Evolutionary conservation across 2,888 invertebrate genomes (phyloP), one percentile per base, ranked within the genome.

Genomic region (Archaeoteleia sp.): DNA sequence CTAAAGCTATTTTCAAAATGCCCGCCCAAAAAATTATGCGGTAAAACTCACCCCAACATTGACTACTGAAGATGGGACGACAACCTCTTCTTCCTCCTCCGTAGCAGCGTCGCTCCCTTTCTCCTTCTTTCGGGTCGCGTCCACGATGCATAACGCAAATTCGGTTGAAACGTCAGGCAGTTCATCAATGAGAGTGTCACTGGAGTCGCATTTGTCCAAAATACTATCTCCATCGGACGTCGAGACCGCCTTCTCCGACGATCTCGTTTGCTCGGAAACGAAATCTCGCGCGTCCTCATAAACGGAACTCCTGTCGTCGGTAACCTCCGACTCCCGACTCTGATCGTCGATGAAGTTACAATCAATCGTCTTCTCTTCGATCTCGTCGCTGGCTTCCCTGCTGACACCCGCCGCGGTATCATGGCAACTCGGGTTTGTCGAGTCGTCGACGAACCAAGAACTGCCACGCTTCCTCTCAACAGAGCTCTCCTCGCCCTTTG

Each of bases 161-260:
- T 58, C 54, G 6, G 6, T 49, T 8, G 55, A 17, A 9, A 54
- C 45, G 51, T 79, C 78, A 34, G 75, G 71, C 32, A 70, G 65
- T 66, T 83, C 83, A 8, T 80, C 82, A 14, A 82, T 82, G 14
- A 83, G 68, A 0, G 83, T 82, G 40, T 82, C 81, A 48, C 77
- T 82, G 9, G 83, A 83, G 48, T 80, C 81, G 63, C 83, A 82
- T 73, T 82, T 82, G 63, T 80, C 77, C 48, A 82, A 67, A 34
- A 67, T 71, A 34, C 77, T 72, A 29, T 74, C 62, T 34, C 73
- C 74, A 15, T 55, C 57, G 45, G 65, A 74, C 4, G 62, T 49
- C 12, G 69, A 48, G 10, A 27, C 39, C n/a, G 14, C n/a, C 10
- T 13, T 46, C 42, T 49, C 61, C 23, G 34, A 14, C 32, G 13